Conservation (phyloP, 2,797 vertebrate genomes). For the Rhabdophis nuchalis region DNA sequence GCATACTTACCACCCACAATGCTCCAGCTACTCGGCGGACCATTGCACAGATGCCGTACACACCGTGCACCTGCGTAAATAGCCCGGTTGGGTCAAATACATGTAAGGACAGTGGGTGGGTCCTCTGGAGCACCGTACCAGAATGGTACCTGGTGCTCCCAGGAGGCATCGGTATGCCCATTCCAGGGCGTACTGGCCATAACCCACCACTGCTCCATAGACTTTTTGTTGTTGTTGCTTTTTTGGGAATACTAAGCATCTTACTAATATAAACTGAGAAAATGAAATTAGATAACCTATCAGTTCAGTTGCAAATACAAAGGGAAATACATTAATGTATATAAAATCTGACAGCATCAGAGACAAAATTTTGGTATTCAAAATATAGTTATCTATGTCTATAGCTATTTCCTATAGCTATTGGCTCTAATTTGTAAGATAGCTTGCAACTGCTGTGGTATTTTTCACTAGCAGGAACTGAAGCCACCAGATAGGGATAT, state of each 20-base stretch:
- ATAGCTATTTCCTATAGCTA: not conserved
- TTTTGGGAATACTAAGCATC: not conserved
- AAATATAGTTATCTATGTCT: not conserved
- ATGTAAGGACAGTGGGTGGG: no score
- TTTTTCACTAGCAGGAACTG: conserved; percentile 40
- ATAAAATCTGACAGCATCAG: not conserved
- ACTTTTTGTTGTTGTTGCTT: not conserved
- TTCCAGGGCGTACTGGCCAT: no score
- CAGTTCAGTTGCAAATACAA: not conserved
- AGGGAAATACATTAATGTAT: not conserved
- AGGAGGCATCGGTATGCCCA: no score
- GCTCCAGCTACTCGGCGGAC: no score
- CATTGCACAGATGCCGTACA: no score
- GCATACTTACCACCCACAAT: no score
- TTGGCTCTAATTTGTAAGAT: conserved; percentile 10
- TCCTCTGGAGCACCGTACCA: no score
- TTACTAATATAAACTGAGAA: not conserved
- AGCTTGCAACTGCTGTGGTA: conserved; percentile 10
- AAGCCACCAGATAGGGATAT: conserved; percentile 34
- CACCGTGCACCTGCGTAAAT: no score
- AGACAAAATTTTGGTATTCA: not conserved
- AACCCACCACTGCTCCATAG: no score
- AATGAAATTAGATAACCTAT: not conserved
- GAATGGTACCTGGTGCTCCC: no score
- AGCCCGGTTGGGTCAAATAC: no score